Base-by-base conservation (phyloP, 53 echinoderm and acorn worm genomes). In the Antedon mediterranea region DNA sequence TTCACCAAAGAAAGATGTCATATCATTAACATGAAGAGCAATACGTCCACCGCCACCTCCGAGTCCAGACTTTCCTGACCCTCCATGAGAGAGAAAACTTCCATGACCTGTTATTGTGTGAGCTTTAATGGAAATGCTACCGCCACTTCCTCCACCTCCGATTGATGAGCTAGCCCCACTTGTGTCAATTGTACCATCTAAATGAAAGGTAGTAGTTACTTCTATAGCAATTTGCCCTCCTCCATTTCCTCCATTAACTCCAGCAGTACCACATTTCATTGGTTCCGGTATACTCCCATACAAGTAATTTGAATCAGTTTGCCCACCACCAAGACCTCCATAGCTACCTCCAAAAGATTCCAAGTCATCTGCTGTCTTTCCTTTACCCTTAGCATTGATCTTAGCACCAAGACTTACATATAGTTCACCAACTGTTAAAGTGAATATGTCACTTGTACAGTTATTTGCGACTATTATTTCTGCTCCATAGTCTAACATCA, bases 21-120 rank as follows among this genome's bases (percentile, higher is more conserved):
- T 29, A 28, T 82, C 72, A 32, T 30, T 78, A 8, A 84, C 33
- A 34, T 90, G 71, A 11, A 88, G 28, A 73, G 90, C 82, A 81
- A 93, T 85, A 30, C 93, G 75, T 8, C 93, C 93, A 28, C 93
- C 92, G 44, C 85, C 88, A 11, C 93, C 90, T 77, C 90, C 93
- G 34, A 79, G 75, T 31, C 83, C 82, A 29, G 81, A 43, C 7
- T 81, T 27, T 43, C 84, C 86, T 79, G 72, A 23, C 15, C 93
- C 93, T 34, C 93, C 93, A 73, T 57, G 78, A 28, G 83, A 81
- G 26, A 71, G 72, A 34, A 93, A 73, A 34, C 43, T 73, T 43
- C 93, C 93, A 84, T 83, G 85, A 3, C 93, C 93, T 4, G 71
- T 72, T 11, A 93, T 43, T 29, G 78, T 80, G 8, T 79, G 78